Evolutionary conservation across 2,113 vertebrate species (phyloP).

Genomic region (Ictidomys tridecemlineatus): DNA sequence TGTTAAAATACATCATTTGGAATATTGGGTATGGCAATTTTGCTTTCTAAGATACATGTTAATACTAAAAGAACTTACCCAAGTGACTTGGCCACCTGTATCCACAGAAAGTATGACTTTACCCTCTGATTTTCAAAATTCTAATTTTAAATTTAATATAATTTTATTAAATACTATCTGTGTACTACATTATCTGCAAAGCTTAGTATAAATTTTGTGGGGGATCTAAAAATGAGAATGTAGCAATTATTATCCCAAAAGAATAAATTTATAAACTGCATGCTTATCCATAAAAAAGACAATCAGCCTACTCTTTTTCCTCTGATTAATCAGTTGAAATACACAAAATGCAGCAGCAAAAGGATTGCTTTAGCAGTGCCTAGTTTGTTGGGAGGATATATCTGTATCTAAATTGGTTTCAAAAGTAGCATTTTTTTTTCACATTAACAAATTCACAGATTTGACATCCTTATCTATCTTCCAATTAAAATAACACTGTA

Average conservation of each 20-base stretch:
- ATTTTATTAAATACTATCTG: not conserved
- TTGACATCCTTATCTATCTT: conserved; percentile 19
- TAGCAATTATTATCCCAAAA: not conserved
- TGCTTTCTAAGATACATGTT: not conserved
- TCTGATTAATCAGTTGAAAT: not conserved
- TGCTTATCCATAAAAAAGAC: not conserved
- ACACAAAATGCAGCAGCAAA: not conserved
- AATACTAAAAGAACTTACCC: not conserved
- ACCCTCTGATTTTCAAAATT: not conserved
- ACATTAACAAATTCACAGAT: not conserved
- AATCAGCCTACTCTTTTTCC: not conserved
- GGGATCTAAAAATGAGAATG: not conserved
- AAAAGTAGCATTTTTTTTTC: not conserved
- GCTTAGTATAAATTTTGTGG: not conserved
- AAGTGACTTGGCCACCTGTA: not conserved
- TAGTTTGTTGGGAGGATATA: not conserved
- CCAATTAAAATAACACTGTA: conserved; percentile 49
- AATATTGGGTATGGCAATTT: not conserved
- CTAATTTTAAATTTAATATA: too few species aligned
- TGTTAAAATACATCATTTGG: not conserved
- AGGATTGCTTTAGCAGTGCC: not conserved
- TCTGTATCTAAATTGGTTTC: not conserved
- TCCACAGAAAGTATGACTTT: not conserved
- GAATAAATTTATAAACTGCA: not conserved
- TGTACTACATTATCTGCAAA: not conserved